Evolutionary conservation across 2,888 invertebrate genomes (phyloP).

Genomic region (Brachypalpus laphriformis): DNA sequence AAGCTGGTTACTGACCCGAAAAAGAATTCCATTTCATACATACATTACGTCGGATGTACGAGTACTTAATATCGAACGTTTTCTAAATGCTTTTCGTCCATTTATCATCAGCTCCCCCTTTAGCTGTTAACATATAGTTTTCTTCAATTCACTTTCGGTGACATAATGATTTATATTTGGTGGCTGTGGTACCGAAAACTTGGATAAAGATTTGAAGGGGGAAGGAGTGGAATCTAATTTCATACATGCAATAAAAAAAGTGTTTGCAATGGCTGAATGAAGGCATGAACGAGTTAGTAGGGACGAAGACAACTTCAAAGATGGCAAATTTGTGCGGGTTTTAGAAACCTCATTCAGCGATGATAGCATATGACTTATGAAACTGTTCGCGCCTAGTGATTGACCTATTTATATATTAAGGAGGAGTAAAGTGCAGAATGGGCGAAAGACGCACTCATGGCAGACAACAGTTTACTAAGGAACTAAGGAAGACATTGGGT

Average conservation of each 20-base stretch:
- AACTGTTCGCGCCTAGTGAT: too few species aligned
- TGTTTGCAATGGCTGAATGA: neutral
- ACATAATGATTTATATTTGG: conserved; percentile 65
- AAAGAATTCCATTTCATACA: neutral
- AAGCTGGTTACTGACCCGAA: conserved; percentile 25
- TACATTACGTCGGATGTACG: conserved; percentile 3
- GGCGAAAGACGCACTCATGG: too few species aligned
- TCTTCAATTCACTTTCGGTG: conserved; percentile 54
- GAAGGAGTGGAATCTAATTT: neutral
- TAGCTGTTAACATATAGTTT: conserved; percentile 44
- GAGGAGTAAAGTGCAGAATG: too few species aligned
- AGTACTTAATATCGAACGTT: conserved; percentile 39
- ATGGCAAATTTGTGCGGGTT: too few species aligned
- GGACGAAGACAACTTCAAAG: neutral
- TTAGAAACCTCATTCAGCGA: too few species aligned
- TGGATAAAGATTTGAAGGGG: neutral
- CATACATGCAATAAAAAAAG: neutral
- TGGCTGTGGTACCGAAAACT: conserved; percentile 34
- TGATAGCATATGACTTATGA: too few species aligned
- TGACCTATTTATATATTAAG: too few species aligned
- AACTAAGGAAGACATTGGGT: too few species aligned
- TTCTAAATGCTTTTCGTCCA: conserved; percentile 51
- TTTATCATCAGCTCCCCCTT: conserved; percentile 47
- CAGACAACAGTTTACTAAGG: too few species aligned
- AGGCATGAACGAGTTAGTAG: neutral